Base-by-base conservation (phyloP, 2,113 vertebrate genomes). In the Capra hircus region DNA sequence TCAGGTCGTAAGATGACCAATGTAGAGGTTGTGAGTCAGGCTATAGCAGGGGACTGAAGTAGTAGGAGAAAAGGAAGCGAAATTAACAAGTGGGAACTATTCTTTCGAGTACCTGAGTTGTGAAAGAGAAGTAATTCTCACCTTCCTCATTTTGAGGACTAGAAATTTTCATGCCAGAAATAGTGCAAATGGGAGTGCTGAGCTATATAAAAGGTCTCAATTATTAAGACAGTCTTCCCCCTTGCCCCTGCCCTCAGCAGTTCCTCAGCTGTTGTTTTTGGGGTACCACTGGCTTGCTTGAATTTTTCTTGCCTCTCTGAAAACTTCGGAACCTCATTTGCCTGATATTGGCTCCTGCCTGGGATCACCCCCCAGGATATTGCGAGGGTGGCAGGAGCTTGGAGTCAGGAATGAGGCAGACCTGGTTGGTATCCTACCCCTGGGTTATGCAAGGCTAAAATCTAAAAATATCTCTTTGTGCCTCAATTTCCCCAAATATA, bases 71-170 rank as follows among this genome's bases (percentile, higher is more conserved):
- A 13, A 92, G n/a, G 36, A 93, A 91, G 21, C 5, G 12, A 94
- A 91, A 28, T 55, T 59, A 92, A 71, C 36, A 50, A 86, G 40
- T 55, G 48, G 67, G 88, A 62, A 83, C 27, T 67, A 52, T 95
- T 80, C 43, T 96, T 96, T 90, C 8, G 1, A 84, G 74, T 78
- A 95, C 78, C 83, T 84, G 84, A 80, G 25, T 82, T 97, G 90
- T 90, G 80, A 96, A 96, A 43, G 36, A 33, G 94, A 96, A 97
- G 74, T 85, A 92, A 95, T 95, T 98, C 81, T 96, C 85, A 90
- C 81, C 95, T 95, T 96, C 85, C 83, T 95, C 91, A 62, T 94
- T 90, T 91, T 80, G 81, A 97, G 53, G 86, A 95, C 88, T 81
- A 88, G 91, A 97, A 55, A 91, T 92, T 88, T 78, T 60, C 96